Conservation (phyloP, 2,797 vertebrate species). For the Oreortyx pictus region DNA sequence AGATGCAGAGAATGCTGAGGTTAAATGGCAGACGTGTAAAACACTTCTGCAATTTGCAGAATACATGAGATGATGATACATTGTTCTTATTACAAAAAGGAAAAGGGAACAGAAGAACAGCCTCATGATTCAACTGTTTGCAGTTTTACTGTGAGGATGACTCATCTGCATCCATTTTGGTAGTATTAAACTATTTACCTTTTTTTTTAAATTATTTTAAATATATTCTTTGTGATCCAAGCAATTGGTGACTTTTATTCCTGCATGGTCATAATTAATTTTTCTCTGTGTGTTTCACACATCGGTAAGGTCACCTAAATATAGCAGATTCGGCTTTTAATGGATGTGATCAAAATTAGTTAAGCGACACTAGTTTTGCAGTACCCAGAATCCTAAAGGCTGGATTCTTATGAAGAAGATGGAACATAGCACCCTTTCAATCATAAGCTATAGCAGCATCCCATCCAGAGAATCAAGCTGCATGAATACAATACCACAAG, state of each 20-base stretch:
- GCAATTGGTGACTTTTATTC: neutral
- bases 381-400: neutral
- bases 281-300: slow-evolving; percentile 1
- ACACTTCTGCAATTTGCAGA: neutral
- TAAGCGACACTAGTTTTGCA: neutral
- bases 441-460: neutral
- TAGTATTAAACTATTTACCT: neutral
- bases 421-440: neutral
- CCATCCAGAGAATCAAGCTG: neutral
- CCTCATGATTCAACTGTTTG: neutral
- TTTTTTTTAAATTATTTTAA: neutral
- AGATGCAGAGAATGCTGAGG: neutral
- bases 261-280: neutral
- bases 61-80: neutral
- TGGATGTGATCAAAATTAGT: neutral
- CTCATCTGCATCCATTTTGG: slow-evolving; percentile 15
- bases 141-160: slow-evolving; percentile 14
- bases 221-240: neutral
- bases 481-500: neutral
- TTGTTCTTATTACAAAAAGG: neutral
- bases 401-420: neutral
- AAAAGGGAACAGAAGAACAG: slow-evolving; percentile 9
- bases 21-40: slow-evolving; percentile 30
- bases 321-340: neutral
- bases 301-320: neutral